Evolutionary conservation across 1,140 invertebrate genomes (phyloP).

Genomic region (Thaumetopoea pityocampa): DNA sequence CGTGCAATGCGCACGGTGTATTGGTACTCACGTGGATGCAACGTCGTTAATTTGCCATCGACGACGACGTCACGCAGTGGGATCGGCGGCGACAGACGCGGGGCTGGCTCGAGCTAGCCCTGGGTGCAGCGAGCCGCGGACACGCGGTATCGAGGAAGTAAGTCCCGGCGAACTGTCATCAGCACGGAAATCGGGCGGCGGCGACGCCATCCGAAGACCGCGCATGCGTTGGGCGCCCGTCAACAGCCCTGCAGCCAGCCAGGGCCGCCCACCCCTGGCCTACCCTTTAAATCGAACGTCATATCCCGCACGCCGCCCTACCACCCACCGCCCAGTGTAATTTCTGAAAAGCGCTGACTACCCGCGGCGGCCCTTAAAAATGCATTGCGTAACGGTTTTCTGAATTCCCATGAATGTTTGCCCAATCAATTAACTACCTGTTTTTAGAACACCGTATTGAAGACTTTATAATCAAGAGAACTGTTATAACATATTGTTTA

Average conservation of each 20-base stretch:
- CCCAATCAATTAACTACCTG: conserved; percentile 69
- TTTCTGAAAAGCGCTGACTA: conserved; percentile 69
- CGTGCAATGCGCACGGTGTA: too few relatives aligned
- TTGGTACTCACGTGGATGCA: conserved; percentile 55
- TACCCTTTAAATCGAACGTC: conserved; percentile 74
- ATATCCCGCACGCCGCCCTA: conserved; percentile 58
- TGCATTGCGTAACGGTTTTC: conserved; percentile 73
- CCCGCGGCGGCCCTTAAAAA: conserved; percentile 66
- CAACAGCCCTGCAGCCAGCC: conserved; percentile 65
- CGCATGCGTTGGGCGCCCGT: conserved; percentile 69
- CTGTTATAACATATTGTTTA: too few relatives aligned
- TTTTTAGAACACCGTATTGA: conserved; percentile 19
- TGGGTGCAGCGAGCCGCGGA: conserved; percentile 63
- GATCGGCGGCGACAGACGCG: conserved; percentile 47
- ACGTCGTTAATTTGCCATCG: conserved; percentile 55
- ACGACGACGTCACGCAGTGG: conserved; percentile 42
- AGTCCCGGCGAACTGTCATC: conserved; percentile 68
- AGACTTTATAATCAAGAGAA: too few relatives aligned
- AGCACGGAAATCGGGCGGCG: conserved; percentile 65
- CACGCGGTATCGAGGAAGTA: conserved; percentile 74
- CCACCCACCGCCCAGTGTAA: conserved; percentile 54
- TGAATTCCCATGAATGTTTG: conserved; percentile 56
- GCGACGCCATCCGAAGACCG: conserved; percentile 32
- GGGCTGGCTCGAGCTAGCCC: conserved; percentile 46
- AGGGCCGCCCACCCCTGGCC: conserved; percentile 36